Evolutionary conservation across 2,113 vertebrate genomes (phyloP), one percentile per base, ranked within the genome.

Genomic region (Parus major): DNA sequence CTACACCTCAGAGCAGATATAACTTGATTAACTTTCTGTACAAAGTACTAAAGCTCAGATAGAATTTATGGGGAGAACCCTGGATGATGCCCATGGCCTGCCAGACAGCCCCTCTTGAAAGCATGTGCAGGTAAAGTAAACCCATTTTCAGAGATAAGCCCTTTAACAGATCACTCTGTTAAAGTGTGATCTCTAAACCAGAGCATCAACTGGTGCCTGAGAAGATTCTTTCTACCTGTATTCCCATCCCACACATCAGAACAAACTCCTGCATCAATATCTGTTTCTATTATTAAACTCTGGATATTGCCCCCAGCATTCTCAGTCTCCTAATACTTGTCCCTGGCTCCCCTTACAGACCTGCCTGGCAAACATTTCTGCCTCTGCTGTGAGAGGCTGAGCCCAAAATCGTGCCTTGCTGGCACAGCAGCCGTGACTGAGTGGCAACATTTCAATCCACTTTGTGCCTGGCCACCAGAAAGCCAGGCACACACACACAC

Each of bases 401-500:
- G 64, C 70, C 86, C 83, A 24, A 3, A 42, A 28, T 4, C 2
- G 7, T 78, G 78, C 81, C 78, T 46, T 1, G 19, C 90, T 91
- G 93, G 92, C 91, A 80, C 22, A 33, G 79, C 55, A 24, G 71
- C 46, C 9, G 0, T 49, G 78, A 17, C 11, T 2, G 63, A 94
- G 90, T 5, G 68, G 82, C 90, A 73, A 35, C 69, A 16, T 92
- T 93, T 94, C 93, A 90, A 88, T 68, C 65, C 56, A 91, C 63
- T 90, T 93, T 61, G 64, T 90, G 92, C 91, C 90, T 78, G 50
- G 76, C 96, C 93, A 94, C 72, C 95, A 90, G 76, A 87, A 96
- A 64, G 59, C 36, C 66, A 88, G 75, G 93, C 63, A 29, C 72
- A 87, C 69, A 41, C 35, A 41, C 66, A 63, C 36, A 39, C 53